Base-by-base conservation (phyloP, 2,797 vertebrate species). In the Thripadectes ignobilis region DNA sequence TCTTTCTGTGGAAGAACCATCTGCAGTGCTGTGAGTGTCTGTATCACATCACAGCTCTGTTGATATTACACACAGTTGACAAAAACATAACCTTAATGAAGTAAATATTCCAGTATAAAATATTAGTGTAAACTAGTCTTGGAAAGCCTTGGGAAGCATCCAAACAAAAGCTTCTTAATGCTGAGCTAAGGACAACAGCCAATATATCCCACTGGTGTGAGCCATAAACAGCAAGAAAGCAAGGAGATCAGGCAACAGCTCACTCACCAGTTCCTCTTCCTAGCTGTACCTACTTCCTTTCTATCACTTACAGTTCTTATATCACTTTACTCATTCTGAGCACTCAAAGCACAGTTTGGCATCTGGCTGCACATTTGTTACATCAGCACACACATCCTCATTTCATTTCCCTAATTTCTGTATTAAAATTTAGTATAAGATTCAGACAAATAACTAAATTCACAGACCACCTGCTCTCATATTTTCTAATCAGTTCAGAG, bases 381-480 rank as follows among this genome's bases (percentile, higher is more conserved):
- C 84, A 80, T 89, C 84, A 92, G 49, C 90, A 77, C 48, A 61
- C 41, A 93, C 92, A 97, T 97, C 95, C 93, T 95, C 77, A 61
- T 97, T 97, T 96, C 67, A 2, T 93, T 95, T 97, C 96, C 86
- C 54, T 83, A 87, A 94, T 87, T 82, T 39, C 71, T 71, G 34
- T 27, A 48, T 82, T 59, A 87, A 69, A 82, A 57, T 54, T 30
- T 49, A 82, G 62, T 43, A 8, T 17, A 66, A 55, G 55, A 61
- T 54, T 85, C 66, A 71, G 38, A n/a, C 9, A 86, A 89, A 79
- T 68, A 73, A 71, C 24, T 78, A 75, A 92, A 90, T 66, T 29
- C 39, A 66, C n/a, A 36, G 59, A 52, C 12, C 4, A 76, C 17
- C 55, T 46, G 59, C 19, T 91, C 48, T 67, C 23, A 1, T 30